Evolutionary conservation across 2,113 vertebrate genomes (phyloP).

Genomic region (Prinia subflava): DNA sequence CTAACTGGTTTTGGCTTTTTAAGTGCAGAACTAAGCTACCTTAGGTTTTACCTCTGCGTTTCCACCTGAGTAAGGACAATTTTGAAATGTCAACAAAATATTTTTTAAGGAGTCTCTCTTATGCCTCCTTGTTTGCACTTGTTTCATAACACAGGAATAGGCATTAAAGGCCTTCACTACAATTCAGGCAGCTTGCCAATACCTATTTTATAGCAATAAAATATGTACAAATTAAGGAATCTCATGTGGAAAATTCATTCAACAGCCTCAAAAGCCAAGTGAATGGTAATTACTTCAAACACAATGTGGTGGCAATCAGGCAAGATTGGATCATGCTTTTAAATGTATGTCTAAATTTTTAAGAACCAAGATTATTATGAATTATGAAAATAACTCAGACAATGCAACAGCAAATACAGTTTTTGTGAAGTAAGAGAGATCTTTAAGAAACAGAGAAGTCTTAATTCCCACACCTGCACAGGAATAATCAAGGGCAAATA

Average conservation of each 20-base stretch:
- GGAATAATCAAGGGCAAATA: not conserved
- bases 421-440: constrained; percentile 57
- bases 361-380: constrained; percentile 80
- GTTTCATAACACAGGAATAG: constrained; percentile 71
- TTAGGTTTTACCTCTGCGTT: constrained; percentile 43
- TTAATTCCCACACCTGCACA: constrained; percentile 56
- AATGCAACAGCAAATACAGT: constrained; percentile 63
- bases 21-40: constrained; percentile 33
- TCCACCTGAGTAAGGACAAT: constrained; percentile 32
- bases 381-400: constrained; percentile 79
- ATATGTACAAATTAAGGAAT: constrained; percentile 86
- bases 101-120: constrained; percentile 48
- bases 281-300: constrained; percentile 85
- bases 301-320: constrained; percentile 83
- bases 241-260: constrained; percentile 86
- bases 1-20: constrained; percentile 16
- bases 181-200: constrained; percentile 79
- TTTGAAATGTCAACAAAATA: constrained; percentile 32
- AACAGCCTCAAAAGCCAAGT: constrained; percentile 85
- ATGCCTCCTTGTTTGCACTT: constrained; percentile 60
- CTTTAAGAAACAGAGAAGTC: constrained; percentile 29
- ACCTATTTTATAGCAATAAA: constrained; percentile 83
- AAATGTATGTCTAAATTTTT: constrained; percentile 79
- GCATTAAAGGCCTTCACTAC: constrained; percentile 76
- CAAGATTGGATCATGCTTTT: constrained; percentile 85